Conservation (phyloP, 2,888 invertebrate species). For the Pycnomerus fuliginosus region DNA sequence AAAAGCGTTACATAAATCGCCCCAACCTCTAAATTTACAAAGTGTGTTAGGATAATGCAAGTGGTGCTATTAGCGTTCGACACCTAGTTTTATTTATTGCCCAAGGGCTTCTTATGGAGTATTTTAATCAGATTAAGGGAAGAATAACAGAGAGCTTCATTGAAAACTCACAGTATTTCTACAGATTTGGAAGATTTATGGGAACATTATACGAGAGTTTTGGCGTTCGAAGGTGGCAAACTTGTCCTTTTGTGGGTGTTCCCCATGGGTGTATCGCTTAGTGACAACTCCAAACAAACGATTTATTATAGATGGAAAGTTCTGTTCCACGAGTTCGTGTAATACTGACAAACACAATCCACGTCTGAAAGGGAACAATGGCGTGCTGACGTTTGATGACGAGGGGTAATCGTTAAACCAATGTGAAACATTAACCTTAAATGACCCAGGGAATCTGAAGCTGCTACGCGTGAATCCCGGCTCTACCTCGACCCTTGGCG, state of each 20-base stretch:
- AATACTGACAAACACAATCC: constrained; percentile 12
- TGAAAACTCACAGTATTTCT: background rate
- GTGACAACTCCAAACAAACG: background rate
- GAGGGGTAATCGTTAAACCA: constrained; percentile 24
- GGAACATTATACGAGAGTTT: background rate
- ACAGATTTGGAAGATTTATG: background rate
- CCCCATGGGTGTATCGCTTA: background rate
- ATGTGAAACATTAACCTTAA: constrained; percentile 24
- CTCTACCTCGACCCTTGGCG: constrained; percentile 14
- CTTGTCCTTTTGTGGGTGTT: constrained; percentile 1
- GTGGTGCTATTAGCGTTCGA: constrained; percentile 10
- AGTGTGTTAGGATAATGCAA: constrained; percentile 8
- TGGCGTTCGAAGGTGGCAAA: background rate
- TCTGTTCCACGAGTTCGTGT: constrained; percentile 1
- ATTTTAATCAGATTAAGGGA: background rate
- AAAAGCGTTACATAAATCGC: constrained; percentile 13
- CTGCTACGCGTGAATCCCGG: constrained; percentile 14
- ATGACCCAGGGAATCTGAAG: constrained; percentile 20
- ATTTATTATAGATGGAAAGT: constrained; percentile 4
- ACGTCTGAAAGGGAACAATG: constrained; percentile 14
- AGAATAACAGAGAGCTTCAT: background rate
- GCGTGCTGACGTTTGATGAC: constrained; percentile 22
- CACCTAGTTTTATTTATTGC: constrained; percentile 11
- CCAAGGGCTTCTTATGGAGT: constrained; percentile 2
- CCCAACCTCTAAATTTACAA: constrained; percentile 12